Conservation (phyloP, 2,797 vertebrate genomes). For the Tenualosa thibaudeaui region DNA sequence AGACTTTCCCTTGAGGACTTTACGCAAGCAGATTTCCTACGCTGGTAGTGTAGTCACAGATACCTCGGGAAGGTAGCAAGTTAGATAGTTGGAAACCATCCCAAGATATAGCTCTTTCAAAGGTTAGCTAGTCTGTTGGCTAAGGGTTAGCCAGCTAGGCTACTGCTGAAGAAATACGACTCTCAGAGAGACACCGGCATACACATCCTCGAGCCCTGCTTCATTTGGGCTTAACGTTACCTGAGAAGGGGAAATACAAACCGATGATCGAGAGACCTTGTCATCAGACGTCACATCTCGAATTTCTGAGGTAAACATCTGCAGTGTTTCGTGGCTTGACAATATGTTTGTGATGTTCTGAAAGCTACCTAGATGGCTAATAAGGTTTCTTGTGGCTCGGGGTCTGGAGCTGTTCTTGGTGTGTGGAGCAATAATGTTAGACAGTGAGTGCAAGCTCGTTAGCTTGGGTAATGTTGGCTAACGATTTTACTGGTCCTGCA, state of each 20-base stretch:
- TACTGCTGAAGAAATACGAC: constrained; percentile 17
- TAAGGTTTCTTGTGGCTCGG: neutral
- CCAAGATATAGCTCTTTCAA: neutral
- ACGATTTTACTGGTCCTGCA: neutral
- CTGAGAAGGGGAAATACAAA: constrained; percentile 20
- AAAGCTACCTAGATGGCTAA: constrained; percentile 5
- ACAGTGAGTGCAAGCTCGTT: constrained; percentile 1
- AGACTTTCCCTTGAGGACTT: neutral
- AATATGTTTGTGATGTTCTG: constrained; percentile 26
- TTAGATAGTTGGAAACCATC: constrained; percentile 4
- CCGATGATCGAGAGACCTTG: neutral
- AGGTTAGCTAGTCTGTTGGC: constrained; percentile 20
- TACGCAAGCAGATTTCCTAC: neutral
- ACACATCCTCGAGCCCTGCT: neutral
- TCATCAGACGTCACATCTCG: constrained; percentile 3
- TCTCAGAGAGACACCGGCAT: neutral
- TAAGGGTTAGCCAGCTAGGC: constrained; percentile 25
- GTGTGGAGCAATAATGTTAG: neutral
- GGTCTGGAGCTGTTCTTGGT: constrained; percentile 32
- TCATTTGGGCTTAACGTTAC: neutral
- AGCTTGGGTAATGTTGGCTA: neutral
- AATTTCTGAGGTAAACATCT: neutral
- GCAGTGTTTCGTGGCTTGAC: neutral
- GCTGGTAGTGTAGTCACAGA: neutral
- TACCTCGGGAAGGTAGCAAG: constrained; percentile 14